Evolutionary conservation across 1,140 invertebrate species (phyloP).

Genomic region (Arion vulgaris): DNA sequence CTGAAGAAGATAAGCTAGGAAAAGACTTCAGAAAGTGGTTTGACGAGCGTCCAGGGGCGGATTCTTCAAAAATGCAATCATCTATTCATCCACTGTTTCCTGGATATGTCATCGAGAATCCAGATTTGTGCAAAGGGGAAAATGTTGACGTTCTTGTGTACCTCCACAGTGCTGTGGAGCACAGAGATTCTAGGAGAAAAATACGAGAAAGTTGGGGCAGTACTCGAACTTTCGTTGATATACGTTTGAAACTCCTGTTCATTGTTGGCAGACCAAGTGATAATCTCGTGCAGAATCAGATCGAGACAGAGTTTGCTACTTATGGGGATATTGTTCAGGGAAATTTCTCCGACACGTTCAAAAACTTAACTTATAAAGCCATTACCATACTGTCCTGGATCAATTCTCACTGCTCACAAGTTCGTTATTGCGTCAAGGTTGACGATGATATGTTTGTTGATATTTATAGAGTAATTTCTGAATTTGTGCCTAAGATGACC

Average conservation of each 20-base stretch:
- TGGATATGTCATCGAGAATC: slow-evolving; percentile 36
- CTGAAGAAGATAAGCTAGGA: background rate
- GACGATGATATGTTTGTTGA: slow-evolving; percentile 91
- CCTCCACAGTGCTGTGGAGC: slow-evolving; percentile 46
- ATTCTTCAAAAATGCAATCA: background rate
- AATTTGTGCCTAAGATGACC: slow-evolving; percentile 51
- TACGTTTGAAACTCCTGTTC: slow-evolving; percentile 75
- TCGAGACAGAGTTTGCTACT: slow-evolving; percentile 51
- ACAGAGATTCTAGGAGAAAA: slow-evolving; percentile 50
- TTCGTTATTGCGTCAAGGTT: slow-evolving; percentile 86
- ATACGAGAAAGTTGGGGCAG: slow-evolving; percentile 70
- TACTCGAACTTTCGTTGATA: slow-evolving; percentile 41
- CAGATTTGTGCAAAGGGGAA: slow-evolving; percentile 27
- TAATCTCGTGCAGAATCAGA: slow-evolving; percentile 36
- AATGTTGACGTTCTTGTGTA: slow-evolving; percentile 53
- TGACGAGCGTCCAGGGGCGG: background rate
- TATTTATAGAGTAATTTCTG: slow-evolving; percentile 59
- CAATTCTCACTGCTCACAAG: slow-evolving; percentile 77
- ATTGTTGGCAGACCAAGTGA: slow-evolving; percentile 78
- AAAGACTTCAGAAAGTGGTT: slow-evolving; percentile 13
- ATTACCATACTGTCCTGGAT: slow-evolving; percentile 89
- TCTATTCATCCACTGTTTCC: slow-evolving; percentile 37
- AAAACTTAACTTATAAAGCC: slow-evolving; percentile 74
- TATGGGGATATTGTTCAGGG: slow-evolving; percentile 69
- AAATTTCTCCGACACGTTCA: slow-evolving; percentile 59